Conservation (phyloP, 2,113 vertebrate species). For the Microtus richardsoni region DNA sequence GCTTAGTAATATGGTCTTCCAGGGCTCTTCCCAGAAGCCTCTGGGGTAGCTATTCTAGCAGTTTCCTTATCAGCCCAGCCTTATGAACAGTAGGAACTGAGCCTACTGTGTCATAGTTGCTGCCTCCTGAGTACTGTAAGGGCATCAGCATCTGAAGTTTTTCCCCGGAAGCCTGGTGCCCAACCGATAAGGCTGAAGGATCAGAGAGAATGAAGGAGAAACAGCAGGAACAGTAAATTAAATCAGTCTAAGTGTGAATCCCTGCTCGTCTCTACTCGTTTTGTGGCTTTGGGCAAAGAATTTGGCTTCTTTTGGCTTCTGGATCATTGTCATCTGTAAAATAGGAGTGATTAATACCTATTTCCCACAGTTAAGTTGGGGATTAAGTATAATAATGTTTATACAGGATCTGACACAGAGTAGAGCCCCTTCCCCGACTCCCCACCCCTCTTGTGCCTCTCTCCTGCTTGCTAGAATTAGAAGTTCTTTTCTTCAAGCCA, state of each 20-base stretch:
- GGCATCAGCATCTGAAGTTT: neutral
- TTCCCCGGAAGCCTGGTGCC: neutral
- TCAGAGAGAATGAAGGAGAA: neutral
- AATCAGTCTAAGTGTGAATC: neutral
- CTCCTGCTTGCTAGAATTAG: neutral
- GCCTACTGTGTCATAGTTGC: neutral
- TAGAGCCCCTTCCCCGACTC: neutral
- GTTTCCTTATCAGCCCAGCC: neutral
- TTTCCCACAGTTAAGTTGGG: neutral
- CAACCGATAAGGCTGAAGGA: neutral
- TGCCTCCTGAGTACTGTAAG: neutral
- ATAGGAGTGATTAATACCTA: neutral
- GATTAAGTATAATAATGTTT: neutral
- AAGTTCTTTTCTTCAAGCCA: neutral
- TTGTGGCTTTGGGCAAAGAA: neutral
- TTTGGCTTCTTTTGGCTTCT: neutral
- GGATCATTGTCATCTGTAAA: conserved; percentile 34
- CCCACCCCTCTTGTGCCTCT: neutral
- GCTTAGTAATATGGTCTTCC: neutral
- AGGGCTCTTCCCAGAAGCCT: neutral
- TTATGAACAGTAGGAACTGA: neutral
- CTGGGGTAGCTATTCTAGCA: neutral
- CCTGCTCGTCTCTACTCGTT: neutral
- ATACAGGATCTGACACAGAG: neutral
- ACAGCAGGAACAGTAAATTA: neutral